Base-by-base conservation (phyloP, 1,140 invertebrate species). In the Drosophila yakuba region DNA sequence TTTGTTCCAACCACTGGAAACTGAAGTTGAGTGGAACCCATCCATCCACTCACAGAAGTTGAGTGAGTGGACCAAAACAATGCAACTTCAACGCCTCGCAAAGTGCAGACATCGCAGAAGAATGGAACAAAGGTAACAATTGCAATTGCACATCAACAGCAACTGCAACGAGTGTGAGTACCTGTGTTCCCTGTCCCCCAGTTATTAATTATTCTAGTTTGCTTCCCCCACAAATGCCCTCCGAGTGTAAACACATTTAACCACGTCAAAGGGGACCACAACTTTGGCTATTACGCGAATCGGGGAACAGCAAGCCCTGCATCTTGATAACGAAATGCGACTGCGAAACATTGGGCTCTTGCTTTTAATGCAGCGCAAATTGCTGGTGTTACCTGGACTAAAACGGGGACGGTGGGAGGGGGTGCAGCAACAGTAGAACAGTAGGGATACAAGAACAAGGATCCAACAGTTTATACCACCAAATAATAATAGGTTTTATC, bases 341-440 rank as follows among this genome's bases (percentile, higher is more conserved):
- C 67, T 71, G 44, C 57, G n/a, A 32, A 28, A 17, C n/a, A 43
- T 12, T 28, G 47, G 6, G 25, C 17, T 51, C 51, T 12, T 10
- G 54, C 54, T 62, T 48, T 86, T 85, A 85, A 85, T 86, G 66
- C 83, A 59, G 78, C 83, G 83, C 83, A 82, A 86, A 86, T 86
- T 88, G 83, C 61, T 57, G 54, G 47, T 86, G 82, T 78, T 85
- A 67, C 67, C 58, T 68, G 74, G 63, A 85, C 71, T 72, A 63
- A 82, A 80, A 86, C 52, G 41, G 32, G 52, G 35, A 47, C 50
- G 50, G n/a, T 39, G 41, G 14, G 4, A 11, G 3, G 7, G 14
- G 11, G 8, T 1, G 12, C 8, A 20, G 36, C 1, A 1, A 14
- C 20, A 3, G 25, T 7, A 12, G 4, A 32, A 11, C 0, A 11